Evolutionary conservation across 2,888 invertebrate genomes (phyloP), one percentile per base, ranked within the genome.

Genomic region (Drosophila stalkeri): DNA sequence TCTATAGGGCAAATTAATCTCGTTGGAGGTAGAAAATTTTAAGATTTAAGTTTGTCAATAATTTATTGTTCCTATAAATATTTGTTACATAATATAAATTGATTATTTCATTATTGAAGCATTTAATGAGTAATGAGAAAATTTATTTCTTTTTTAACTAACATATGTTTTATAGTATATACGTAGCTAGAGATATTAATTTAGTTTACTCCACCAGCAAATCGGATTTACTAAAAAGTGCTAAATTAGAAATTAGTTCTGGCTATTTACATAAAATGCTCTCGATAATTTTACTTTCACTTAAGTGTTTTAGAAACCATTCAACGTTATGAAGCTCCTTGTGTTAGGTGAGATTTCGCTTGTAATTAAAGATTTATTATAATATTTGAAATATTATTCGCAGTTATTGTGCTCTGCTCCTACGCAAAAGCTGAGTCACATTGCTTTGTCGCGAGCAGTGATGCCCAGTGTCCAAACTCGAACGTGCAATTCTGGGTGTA

Each of bases 401-500:
- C 39, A 66, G 74, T 37, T 46, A 0, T 55, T 18, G 4, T 23
- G 23, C 14, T 72, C 23, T 27, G 41, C 55, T 41, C 9, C 37
- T 12, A 9, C 11, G 31, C 12, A 7, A 51, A 31, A 11, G 7
- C 11, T 2, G 2, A 39, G 2, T 16, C 49, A 31, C 44, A 43
- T 33, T 73, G 78, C 64, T 64, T 69, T 5, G 63, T 67, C 18
- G 52, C 35, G 4, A 27, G 6, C 6, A 5, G 6, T 27, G 27
- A 20, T 6, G 57, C 46, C 54, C 64, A 23, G 16, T 95, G 95
- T 87, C 95, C 95, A 0, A 95, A 95, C 81, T 79, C 91, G 80
- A 94, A 95, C 84, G 92, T 95, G 3, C 94, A 94, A 2, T 95
- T 94, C 91, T 95, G 94, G 94, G 87, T 95, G 1, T 95, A 95